phyloP scores from a whole-genome alignment of 2,888 invertebrate genomes.

The Mythimna albipuncta region DNA sequence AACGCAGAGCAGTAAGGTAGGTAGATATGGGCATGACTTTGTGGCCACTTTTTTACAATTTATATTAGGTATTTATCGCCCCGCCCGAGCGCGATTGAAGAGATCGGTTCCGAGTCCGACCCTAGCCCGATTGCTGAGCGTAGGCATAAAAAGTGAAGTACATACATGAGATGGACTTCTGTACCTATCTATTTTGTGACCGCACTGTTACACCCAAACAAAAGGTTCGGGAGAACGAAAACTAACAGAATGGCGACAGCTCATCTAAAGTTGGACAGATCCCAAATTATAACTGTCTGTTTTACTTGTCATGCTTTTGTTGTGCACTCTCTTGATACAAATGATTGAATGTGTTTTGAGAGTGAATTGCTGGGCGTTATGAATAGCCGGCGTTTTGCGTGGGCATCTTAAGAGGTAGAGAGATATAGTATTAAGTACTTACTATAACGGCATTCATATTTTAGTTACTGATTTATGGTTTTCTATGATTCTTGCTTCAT shows the following conservation, averaged over 20 bases:
- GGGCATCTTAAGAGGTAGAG: constrained; percentile 17
- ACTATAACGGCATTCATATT: not conserved
- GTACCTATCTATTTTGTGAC: not conserved
- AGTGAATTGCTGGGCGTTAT: constrained; percentile 35
- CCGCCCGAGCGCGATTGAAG: too few relatives aligned
- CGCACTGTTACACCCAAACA: constrained; percentile 62
- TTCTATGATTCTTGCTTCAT: not conserved
- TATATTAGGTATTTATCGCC: too few relatives aligned
- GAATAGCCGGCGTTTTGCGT: constrained; percentile 43
- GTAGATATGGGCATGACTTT: too few relatives aligned
- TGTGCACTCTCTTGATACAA: constrained; percentile 52
- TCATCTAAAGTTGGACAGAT: constrained; percentile 64
- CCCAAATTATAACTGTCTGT: constrained; percentile 63
- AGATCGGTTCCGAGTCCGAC: too few relatives aligned
- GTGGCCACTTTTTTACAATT: too few relatives aligned
- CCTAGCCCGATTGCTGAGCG: too few relatives aligned
- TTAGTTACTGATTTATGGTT: not conserved
- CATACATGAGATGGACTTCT: too few relatives aligned
- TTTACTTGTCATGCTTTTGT: constrained; percentile 61
- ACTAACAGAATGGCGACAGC: constrained; percentile 61
- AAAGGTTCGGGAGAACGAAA: constrained; percentile 65
- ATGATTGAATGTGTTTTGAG: constrained; percentile 50
- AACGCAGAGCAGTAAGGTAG: too few relatives aligned
- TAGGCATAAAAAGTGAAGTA: too few relatives aligned
- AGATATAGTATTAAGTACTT: constrained; percentile 17